These are phyloP conservation scores for Maniola hyperantus DNA, from an alignment of 2,888 invertebrate genomes.

Conservation along the genomic window DNA sequence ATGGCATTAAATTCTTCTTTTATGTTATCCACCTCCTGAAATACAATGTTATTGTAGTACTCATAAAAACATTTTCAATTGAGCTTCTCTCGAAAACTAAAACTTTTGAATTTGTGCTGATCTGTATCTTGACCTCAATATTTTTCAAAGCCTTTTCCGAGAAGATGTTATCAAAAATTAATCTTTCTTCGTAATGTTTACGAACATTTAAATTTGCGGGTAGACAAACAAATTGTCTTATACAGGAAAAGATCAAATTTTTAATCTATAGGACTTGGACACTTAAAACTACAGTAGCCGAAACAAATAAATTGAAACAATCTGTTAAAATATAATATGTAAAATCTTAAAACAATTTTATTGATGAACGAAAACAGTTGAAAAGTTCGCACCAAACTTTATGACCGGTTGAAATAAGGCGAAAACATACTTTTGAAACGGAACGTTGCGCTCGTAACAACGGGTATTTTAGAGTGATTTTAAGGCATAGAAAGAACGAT, in stretches of 20 bases:
- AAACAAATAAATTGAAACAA: not conserved
- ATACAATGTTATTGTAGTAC: slow-evolving; percentile 33
- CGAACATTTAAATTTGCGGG: too few species aligned
- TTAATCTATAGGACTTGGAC: not conserved
- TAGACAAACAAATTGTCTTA: too few species aligned
- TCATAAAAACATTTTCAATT: not conserved
- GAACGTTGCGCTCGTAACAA: not conserved
- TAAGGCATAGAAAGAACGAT: not conserved
- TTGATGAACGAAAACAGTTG: not conserved
- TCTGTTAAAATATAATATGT: slow-evolving; percentile 7
- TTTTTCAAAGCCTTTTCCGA: too few species aligned
- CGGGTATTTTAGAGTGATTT: not conserved
- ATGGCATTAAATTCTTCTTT: slow-evolving; percentile 62
- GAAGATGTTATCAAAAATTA: too few species aligned
- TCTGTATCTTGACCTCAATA: too few species aligned
- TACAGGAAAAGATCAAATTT: too few species aligned
- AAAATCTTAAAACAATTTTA: not conserved
- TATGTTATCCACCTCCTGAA: slow-evolving; percentile 69
- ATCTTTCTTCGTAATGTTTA: too few species aligned
- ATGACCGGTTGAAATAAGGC: not conserved
- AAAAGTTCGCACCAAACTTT: not conserved
- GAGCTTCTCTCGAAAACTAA: not conserved
- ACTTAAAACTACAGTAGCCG: not conserved
- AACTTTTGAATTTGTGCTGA: not conserved
- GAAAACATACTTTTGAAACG: not conserved